Percentiles rank a stretch among this genome's conserved stretches.
Evolutionary conservation across 2,888 invertebrate genomes (phyloP).

Genomic region (Pterostichus madidus): DNA sequence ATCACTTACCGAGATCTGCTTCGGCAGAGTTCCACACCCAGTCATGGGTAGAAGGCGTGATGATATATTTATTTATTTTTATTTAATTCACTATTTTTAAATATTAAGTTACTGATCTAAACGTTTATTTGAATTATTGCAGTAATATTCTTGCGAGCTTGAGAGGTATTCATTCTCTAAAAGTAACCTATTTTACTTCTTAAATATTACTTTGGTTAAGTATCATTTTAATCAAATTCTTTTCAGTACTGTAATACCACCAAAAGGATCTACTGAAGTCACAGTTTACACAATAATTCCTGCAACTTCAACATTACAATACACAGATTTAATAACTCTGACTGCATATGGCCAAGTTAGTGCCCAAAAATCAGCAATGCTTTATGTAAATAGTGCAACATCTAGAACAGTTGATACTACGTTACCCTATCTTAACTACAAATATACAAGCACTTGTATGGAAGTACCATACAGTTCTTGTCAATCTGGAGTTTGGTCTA

Average conservation of each 20-base stretch:
- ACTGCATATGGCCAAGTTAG: slow-evolving; percentile 78
- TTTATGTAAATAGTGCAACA: slow-evolving; percentile 75
- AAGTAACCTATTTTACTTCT: too few relatives aligned
- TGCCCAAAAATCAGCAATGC: slow-evolving; percentile 75
- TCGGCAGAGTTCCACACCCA: too few relatives aligned
- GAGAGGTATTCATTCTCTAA: too few relatives aligned
- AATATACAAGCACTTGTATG: slow-evolving; percentile 77
- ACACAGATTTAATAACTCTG: slow-evolving; percentile 82
- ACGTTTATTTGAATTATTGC: too few relatives aligned
- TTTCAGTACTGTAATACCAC: slow-evolving; percentile 34
- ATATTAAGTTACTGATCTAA: too few relatives aligned
- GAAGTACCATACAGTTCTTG: slow-evolving; percentile 79
- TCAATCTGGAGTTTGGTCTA: slow-evolving; percentile 84
- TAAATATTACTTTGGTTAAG: neutral
- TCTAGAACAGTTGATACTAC: slow-evolving; percentile 70
- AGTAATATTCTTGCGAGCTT: too few relatives aligned
- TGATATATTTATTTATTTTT: too few relatives aligned
- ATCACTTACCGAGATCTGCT: too few relatives aligned
- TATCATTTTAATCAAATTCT: slow-evolving; percentile 5
- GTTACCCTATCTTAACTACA: slow-evolving; percentile 73
- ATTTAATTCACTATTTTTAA: too few relatives aligned
- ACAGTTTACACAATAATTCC: slow-evolving; percentile 27
- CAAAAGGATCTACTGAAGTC: slow-evolving; percentile 56
- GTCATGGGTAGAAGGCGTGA: too few relatives aligned
- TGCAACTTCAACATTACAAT: slow-evolving; percentile 28